These are phyloP conservation scores for Drosophila tropicalis DNA, from an alignment of 1,140 invertebrate genomes.

Conservation along the genomic window DNA sequence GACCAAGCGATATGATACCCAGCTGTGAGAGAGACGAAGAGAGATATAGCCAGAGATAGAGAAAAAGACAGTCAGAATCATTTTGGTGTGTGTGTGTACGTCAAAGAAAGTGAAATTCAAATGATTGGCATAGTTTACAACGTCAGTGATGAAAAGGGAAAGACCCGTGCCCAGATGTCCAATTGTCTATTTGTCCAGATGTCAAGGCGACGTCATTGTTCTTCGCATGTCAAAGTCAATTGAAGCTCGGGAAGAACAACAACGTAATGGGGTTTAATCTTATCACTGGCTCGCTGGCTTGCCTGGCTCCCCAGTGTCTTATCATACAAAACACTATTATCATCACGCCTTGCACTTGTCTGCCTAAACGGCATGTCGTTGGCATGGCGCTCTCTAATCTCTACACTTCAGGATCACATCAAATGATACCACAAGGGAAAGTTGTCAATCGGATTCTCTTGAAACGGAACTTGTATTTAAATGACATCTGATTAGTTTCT, in stretches of 20 bases:
- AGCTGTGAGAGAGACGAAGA: not conserved
- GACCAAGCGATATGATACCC: constrained; percentile 15
- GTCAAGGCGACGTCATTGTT: constrained; percentile 37
- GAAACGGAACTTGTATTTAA: not conserved
- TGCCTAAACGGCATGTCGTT: not conserved
- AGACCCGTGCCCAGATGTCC: constrained; percentile 12
- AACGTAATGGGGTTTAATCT: constrained; percentile 35
- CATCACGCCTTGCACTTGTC: constrained; percentile 6
- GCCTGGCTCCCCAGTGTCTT: not conserved
- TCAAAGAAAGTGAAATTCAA: constrained; percentile 7
- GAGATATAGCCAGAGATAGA: constrained; percentile 28
- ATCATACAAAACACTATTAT: not conserved
- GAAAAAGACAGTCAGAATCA: not conserved
- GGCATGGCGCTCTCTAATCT: constrained; percentile 5
- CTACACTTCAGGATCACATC: not conserved
- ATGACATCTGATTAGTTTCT: not conserved
- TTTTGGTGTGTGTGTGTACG: not conserved
- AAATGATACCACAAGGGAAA: not conserved
- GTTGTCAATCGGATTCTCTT: not conserved
- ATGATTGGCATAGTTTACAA: constrained; percentile 4
- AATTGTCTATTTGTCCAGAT: constrained; percentile 8
- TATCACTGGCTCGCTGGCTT: constrained; percentile 26
- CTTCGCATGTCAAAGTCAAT: constrained; percentile 18
- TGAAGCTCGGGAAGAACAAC: constrained; percentile 10
- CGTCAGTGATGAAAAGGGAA: constrained; percentile 26